phyloP scores from a whole-genome alignment of 2,797 vertebrate genomes.

The Sparus aurata region DNA sequence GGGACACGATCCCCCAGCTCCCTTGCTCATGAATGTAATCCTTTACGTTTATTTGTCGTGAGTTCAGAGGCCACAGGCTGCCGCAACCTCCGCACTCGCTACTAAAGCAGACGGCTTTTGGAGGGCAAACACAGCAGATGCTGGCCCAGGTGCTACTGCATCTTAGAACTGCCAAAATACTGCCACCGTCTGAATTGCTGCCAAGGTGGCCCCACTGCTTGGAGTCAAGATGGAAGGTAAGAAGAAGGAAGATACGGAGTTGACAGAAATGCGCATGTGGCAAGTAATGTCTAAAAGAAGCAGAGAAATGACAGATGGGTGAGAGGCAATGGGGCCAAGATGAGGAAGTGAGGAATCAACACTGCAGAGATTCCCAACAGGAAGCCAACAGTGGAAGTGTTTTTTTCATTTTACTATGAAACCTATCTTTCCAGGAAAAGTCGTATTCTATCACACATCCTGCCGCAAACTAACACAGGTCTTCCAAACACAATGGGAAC shows the following conservation, averaged over 20 bases:
- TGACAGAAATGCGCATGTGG: constrained; percentile 8
- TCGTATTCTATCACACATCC: background rate
- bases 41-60: constrained; percentile 56
- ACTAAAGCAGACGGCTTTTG: constrained; percentile 22
- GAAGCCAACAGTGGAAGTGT: constrained; percentile 8
- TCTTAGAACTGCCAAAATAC: constrained; percentile 50
- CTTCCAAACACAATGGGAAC: background rate
- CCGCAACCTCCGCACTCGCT: background rate
- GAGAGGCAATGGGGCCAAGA: constrained; percentile 18
- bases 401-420: constrained; percentile 41
- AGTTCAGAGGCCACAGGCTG: constrained; percentile 42
- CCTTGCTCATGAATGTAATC: constrained; percentile 56
- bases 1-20: constrained; percentile 15
- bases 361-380: constrained; percentile 14
- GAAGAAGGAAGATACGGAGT: background rate
- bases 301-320: constrained; percentile 32
- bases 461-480: constrained; percentile 10
- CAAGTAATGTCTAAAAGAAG: constrained; percentile 12
- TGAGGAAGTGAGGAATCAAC: constrained; percentile 1
- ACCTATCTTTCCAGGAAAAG: constrained; percentile 18
- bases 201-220: constrained; percentile 39
- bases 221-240: constrained; percentile 26
- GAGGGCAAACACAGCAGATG: constrained; percentile 59
- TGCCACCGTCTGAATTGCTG: constrained; percentile 13
- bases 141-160: constrained; percentile 48